A percentile compares a stretch with the other conserved stretches of the same genome.
phyloP scores from a whole-genome alignment of 2,113 vertebrate genomes.

The Mus spicilegus region DNA sequence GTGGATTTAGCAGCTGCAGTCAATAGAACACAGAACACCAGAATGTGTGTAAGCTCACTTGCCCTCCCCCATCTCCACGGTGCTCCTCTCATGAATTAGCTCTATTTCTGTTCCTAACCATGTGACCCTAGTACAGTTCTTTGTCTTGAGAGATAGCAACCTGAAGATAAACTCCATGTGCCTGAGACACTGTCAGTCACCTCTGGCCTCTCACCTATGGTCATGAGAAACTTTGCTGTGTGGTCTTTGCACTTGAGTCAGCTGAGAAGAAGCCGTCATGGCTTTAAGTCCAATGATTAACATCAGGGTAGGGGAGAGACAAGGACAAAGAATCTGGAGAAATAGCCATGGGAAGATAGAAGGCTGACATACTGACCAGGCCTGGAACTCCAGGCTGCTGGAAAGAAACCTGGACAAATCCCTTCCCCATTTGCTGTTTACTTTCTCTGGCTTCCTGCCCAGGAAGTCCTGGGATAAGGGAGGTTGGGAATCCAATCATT shows the following conservation, averaged over 20 bases:
- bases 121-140: neutral
- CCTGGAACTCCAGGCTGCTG: neutral
- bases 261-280: neutral
- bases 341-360: accelerated
- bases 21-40: neutral
- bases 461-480: neutral
- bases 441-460: neutral
- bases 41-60: neutral
- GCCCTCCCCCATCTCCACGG: neutral
- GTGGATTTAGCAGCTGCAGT: neutral
- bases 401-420: neutral
- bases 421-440: neutral
- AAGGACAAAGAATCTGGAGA: neutral
- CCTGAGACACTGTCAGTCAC: neutral
- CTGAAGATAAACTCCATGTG: neutral
- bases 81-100: neutral
- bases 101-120: neutral
- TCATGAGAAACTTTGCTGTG: neutral
- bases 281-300: neutral
- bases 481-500: neutral
- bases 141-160: neutral
- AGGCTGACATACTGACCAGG: accelerated
- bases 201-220: neutral
- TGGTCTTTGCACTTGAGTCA: too few relatives aligned
- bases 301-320: neutral